A percentile compares a stretch with the other conserved stretches of the same genome.
These are phyloP conservation scores for Drosophila rellima DNA, from an alignment of 2,888 invertebrate species.

Conservation along the genomic window DNA sequence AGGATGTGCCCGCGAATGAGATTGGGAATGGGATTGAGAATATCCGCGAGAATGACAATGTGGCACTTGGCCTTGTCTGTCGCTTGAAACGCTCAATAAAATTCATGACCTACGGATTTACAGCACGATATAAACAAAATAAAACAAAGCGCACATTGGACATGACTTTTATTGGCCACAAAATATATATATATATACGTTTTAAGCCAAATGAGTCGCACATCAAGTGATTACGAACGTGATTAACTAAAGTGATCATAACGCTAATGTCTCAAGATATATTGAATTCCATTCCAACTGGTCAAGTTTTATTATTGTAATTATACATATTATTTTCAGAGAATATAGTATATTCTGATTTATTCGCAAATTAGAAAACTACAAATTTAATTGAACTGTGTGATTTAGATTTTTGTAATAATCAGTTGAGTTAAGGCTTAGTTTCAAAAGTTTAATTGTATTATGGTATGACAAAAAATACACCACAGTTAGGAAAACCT, in stretches of 20 bases:
- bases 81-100: conserved; percentile 42
- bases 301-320: too few relatives aligned
- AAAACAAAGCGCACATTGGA: conserved; percentile 13
- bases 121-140: conserved; percentile 22
- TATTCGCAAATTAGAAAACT: too few relatives aligned
- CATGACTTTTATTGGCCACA: conserved; percentile 21
- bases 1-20: not conserved
- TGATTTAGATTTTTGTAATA: too few relatives aligned
- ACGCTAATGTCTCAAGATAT: too few relatives aligned
- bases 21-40: not conserved
- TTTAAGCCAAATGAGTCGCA: conserved; percentile 28
- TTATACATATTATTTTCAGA: too few relatives aligned
- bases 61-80: conserved; percentile 11
- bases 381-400: too few relatives aligned
- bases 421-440: too few relatives aligned
- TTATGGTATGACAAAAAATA: too few relatives aligned
- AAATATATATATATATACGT: conserved; percentile 1
- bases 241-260: not conserved
- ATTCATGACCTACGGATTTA: conserved; percentile 31
- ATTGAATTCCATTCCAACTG: too few relatives aligned
- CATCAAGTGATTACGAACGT: conserved; percentile 16
- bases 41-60: conserved; percentile 19
- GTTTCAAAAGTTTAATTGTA: too few relatives aligned
- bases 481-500: too few relatives aligned
- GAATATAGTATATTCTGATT: too few relatives aligned